Percentiles rank a stretch among this genome's conserved stretches.
phyloP scores from a whole-genome alignment of 2,113 vertebrate genomes.

The Dendropsophus ebraccatus region DNA sequence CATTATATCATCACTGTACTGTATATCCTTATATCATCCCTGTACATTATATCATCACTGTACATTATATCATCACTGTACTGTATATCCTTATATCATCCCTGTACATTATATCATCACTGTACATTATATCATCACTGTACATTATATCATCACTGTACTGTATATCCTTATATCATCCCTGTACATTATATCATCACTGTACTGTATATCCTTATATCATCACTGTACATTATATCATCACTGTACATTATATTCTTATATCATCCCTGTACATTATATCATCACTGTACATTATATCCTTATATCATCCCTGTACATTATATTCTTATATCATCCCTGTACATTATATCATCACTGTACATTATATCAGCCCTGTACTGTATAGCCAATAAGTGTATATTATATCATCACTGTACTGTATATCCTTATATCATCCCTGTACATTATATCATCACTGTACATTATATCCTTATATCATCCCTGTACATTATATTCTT shows the following conservation, averaged over 20 bases:
- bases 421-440: too few relatives aligned
- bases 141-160: too few relatives aligned
- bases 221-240: background rate
- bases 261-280: background rate
- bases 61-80: too few relatives aligned
- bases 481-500: background rate
- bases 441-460: too few relatives aligned
- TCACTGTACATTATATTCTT: background rate
- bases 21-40: background rate
- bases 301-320: background rate
- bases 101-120: background rate
- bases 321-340: background rate
- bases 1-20: background rate
- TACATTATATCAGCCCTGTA: too few relatives aligned
- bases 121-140: too few relatives aligned
- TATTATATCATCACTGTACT: too few relatives aligned
- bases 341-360: too few relatives aligned
- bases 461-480: too few relatives aligned
- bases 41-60: background rate
- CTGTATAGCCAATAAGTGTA: background rate
- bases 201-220: background rate
- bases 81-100: background rate
- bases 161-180: too few relatives aligned
- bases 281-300: background rate
- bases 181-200: too few relatives aligned